These are phyloP conservation scores for Formica exsecta DNA, from an alignment of 1,140 invertebrate species.

Conservation along the genomic window DNA sequence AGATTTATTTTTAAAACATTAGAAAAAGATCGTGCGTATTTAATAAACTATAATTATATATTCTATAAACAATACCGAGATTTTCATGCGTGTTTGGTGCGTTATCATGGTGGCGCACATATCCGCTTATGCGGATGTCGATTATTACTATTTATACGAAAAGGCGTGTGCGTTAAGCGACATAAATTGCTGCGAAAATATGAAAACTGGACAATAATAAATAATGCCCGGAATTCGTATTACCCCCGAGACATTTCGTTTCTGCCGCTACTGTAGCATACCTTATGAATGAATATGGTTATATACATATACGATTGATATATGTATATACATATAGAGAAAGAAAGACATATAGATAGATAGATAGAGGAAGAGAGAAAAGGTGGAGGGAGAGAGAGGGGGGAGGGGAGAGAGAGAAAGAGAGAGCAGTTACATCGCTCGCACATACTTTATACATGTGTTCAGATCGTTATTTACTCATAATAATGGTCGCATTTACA, in stretches of 20 bases:
- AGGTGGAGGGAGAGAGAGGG: too few species aligned
- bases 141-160: constrained; percentile 36
- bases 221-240: constrained; percentile 53
- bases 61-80: not conserved
- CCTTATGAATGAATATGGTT: constrained; percentile 71
- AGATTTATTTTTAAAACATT: not conserved
- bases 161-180: constrained; percentile 25
- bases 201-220: constrained; percentile 61
- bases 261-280: constrained; percentile 38
- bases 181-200: constrained; percentile 54
- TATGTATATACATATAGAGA: too few species aligned
- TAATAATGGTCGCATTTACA: too few species aligned
- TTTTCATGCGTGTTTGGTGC: not conserved
- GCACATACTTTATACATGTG: too few species aligned
- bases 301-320: constrained; percentile 59
- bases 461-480: too few species aligned
- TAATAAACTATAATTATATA: not conserved
- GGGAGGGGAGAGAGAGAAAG: too few species aligned
- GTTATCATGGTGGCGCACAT: not conserved
- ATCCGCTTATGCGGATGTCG: constrained; percentile 25
- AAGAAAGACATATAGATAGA: too few species aligned
- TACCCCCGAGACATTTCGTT: constrained; percentile 60
- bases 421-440: too few species aligned
- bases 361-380: too few species aligned
- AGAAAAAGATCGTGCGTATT: not conserved